A percentile compares a stretch with the other conserved stretches of the same genome.
Evolutionary conservation across 2,113 vertebrate genomes (phyloP).

Genomic region (Nothobranchius kuhntae): DNA sequence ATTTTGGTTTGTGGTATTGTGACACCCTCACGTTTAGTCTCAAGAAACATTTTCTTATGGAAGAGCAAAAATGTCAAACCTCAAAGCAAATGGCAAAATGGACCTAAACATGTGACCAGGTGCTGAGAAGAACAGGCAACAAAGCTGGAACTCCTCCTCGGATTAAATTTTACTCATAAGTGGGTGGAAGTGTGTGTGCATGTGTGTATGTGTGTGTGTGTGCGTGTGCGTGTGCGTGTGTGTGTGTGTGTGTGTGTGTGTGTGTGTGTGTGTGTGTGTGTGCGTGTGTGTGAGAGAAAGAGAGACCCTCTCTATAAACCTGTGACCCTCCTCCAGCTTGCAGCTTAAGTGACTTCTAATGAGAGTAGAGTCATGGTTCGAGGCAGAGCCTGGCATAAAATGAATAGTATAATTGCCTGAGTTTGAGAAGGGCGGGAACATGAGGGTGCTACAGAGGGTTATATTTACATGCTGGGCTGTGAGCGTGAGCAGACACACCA

Average conservation of each 20-base stretch:
- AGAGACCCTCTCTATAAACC: slow-evolving; percentile 40
- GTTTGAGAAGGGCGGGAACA: slow-evolving; percentile 52
- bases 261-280: neutral
- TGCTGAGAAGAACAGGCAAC: too few relatives aligned
- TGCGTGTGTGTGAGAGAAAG: neutral
- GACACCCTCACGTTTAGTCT: too few relatives aligned
- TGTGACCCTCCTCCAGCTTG: slow-evolving; percentile 36
- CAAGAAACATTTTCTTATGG: too few relatives aligned
- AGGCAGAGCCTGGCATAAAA: slow-evolving; percentile 47
- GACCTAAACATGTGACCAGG: too few relatives aligned
- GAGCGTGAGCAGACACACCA: slow-evolving; percentile 22
- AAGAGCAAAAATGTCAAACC: too few relatives aligned
- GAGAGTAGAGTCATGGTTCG: slow-evolving; percentile 51
- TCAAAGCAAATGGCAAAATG: too few relatives aligned
- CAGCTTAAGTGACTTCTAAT: slow-evolving; percentile 65
- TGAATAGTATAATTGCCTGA: slow-evolving; percentile 62
- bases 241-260: too few relatives aligned
- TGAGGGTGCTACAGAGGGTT: slow-evolving; percentile 62
- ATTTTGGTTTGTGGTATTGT: too few relatives aligned
- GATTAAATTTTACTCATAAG: neutral
- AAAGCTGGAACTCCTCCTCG: neutral
- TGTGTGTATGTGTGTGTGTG: too few relatives aligned
- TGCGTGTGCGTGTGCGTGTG: too few relatives aligned
- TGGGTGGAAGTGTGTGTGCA: too few relatives aligned
- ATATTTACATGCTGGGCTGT: slow-evolving; percentile 59